Percentiles rank a stretch among this genome's conserved stretches.
Conservation (phyloP, 2,888 invertebrate species). For the Plemyria rubiginata region DNA sequence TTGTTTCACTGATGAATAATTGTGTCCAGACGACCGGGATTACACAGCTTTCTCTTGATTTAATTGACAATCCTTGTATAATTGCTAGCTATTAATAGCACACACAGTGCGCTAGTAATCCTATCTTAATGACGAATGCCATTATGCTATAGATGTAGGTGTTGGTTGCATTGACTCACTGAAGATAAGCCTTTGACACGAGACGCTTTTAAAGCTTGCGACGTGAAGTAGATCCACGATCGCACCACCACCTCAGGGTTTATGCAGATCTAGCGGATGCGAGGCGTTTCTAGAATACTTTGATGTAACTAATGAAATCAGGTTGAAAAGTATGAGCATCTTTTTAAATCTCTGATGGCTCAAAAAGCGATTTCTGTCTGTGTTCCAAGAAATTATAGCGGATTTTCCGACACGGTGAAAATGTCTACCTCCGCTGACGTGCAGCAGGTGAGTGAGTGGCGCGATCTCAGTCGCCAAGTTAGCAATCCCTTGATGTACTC, state of each 20-base stretch:
- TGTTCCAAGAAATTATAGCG: not conserved
- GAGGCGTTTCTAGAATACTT: not conserved
- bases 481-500: slow-evolving; percentile 12
- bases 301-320: no score
- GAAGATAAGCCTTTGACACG: slow-evolving; percentile 30
- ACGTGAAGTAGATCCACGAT: slow-evolving; percentile 32
- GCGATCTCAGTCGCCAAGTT: slow-evolving; percentile 12
- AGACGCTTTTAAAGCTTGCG: slow-evolving; percentile 41
- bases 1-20: slow-evolving; percentile 81
- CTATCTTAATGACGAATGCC: slow-evolving; percentile 46
- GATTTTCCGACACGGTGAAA: not conserved
- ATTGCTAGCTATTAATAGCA: slow-evolving; percentile 75
- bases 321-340: no score
- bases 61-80: slow-evolving; percentile 79
- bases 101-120: slow-evolving; percentile 64
- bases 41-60: slow-evolving; percentile 79
- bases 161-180: slow-evolving; percentile 26
- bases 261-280: slow-evolving; percentile 9
- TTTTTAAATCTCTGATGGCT: not conserved
- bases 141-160: slow-evolving; percentile 20
- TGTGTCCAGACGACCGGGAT: slow-evolving; percentile 78
- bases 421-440: slow-evolving; percentile 6
- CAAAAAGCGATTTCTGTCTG: not conserved
- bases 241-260: slow-evolving; percentile 5
- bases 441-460: slow-evolving; percentile 6